A percentile compares a stretch with the other conserved stretches of the same genome.
Evolutionary conservation across 2,888 invertebrate species (phyloP).

Genomic region (Dendrolimus pini): DNA sequence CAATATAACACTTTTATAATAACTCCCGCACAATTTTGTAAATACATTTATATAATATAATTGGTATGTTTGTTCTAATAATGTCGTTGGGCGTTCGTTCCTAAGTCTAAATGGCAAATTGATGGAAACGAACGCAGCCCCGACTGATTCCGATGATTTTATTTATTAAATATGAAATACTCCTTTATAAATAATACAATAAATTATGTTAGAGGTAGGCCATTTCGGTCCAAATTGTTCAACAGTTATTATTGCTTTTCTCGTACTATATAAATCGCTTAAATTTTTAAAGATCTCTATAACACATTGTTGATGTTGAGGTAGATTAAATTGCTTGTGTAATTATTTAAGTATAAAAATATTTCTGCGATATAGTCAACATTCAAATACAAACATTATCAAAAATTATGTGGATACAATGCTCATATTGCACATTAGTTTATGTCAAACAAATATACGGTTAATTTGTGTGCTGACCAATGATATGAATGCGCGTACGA

Average conservation of each 20-base stretch:
- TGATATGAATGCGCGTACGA: slow-evolving; percentile 32
- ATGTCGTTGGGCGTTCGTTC: slow-evolving; percentile 8
- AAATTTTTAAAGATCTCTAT: slow-evolving; percentile 19
- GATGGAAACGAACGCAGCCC: slow-evolving; percentile 11
- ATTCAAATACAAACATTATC: slow-evolving; percentile 73
- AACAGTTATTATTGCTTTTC: slow-evolving; percentile 19
- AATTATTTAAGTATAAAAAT: slow-evolving; percentile 71
- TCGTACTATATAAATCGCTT: slow-evolving; percentile 12
- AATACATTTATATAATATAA: slow-evolving; percentile 19
- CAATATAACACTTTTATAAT: slow-evolving; percentile 48
- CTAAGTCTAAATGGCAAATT: slow-evolving; percentile 16
- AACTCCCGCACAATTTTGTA: slow-evolving; percentile 37
- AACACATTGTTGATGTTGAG: slow-evolving; percentile 53
- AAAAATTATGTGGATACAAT: slow-evolving; percentile 62
- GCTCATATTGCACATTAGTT: slow-evolving; percentile 58
- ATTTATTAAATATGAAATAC: slow-evolving; percentile 15
- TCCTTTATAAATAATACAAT: slow-evolving; percentile 8
- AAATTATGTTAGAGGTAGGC: slow-evolving; percentile 38
- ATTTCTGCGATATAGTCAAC: slow-evolving; percentile 74
- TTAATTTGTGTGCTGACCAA: slow-evolving; percentile 22
- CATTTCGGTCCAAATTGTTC: slow-evolving; percentile 35
- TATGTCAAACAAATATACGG: slow-evolving; percentile 30
- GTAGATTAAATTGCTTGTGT: slow-evolving; percentile 65
- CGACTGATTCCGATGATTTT: slow-evolving; percentile 11
- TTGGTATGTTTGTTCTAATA: slow-evolving; percentile 18